Evolutionary conservation across 2,113 vertebrate species (phyloP).

Genomic region (Heloderma charlesbogerti): DNA sequence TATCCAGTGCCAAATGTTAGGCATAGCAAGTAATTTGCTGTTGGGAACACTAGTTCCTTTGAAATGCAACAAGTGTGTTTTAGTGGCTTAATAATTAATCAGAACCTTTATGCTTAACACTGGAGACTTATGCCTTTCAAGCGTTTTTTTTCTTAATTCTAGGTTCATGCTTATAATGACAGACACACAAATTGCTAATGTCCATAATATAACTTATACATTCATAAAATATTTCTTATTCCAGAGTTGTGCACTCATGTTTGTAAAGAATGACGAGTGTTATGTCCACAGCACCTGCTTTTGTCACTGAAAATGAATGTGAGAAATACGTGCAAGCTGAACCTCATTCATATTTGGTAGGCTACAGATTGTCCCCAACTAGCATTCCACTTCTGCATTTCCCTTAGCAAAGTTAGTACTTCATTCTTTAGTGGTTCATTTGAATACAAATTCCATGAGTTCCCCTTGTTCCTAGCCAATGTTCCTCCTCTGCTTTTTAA

Average conservation of each 20-base stretch:
- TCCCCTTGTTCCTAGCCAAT: background rate
- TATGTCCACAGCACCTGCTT: background rate
- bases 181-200: background rate
- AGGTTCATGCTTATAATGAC: slow-evolving; percentile 45
- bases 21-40: slow-evolving; percentile 65
- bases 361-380: background rate
- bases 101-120: slow-evolving; percentile 64
- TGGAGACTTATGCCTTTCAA: slow-evolving; percentile 37
- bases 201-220: background rate
- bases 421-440: background rate
- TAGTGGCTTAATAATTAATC: slow-evolving; percentile 70
- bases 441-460: background rate
- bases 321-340: background rate
- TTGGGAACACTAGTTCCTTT: slow-evolving; percentile 52
- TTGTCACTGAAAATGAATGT: background rate
- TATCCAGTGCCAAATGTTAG: slow-evolving; percentile 44
- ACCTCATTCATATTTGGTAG: background rate
- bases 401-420: background rate
- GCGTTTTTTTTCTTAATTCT: slow-evolving; percentile 39
- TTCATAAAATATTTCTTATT: background rate
- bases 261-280: background rate
- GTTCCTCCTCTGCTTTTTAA: background rate
- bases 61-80: slow-evolving; percentile 56
- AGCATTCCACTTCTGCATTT: background rate
- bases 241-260: background rate